Evolutionary conservation across 2,888 invertebrate species (phyloP).

Genomic region (Cataglyphis altisquamis): DNA sequence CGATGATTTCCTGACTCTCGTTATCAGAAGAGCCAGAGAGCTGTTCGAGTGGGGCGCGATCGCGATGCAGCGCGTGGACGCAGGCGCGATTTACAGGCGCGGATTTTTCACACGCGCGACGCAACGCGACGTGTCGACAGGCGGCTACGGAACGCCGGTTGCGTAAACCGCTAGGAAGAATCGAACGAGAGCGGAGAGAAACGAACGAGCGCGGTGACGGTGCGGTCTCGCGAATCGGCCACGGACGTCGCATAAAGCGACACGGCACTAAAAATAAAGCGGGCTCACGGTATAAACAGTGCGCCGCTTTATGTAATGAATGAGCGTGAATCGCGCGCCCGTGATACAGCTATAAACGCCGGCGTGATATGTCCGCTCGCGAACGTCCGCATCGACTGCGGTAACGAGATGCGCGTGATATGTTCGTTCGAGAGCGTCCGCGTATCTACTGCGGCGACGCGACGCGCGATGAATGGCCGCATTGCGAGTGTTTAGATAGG

Average conservation of each 20-base stretch:
- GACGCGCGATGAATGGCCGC: conserved; percentile 18
- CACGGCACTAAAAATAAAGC: conserved; percentile 70
- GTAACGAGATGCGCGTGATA: conserved; percentile 20
- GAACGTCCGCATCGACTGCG: conserved; percentile 2
- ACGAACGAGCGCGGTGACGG: conserved; percentile 16
- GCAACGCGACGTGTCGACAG: not conserved
- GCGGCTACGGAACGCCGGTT: conserved; percentile 30
- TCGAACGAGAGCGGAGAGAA: not conserved
- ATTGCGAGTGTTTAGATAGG: not conserved
- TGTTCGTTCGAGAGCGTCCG: not conserved
- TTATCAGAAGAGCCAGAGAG: conserved; percentile 29
- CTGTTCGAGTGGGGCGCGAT: conserved; percentile 21
- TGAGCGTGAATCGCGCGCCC: conserved; percentile 78
- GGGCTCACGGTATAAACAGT: conserved; percentile 76
- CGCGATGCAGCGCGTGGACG: not conserved
- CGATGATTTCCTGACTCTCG: conserved; percentile 28
- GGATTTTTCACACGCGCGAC: not conserved
- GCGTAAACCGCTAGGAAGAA: conserved; percentile 5
- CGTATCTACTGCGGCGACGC: conserved; percentile 18
- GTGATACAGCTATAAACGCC: conserved; percentile 46
- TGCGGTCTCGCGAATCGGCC: conserved; percentile 62
- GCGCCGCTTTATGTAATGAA: conserved; percentile 84
- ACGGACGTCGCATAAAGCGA: conserved; percentile 65
- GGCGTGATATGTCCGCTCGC: conserved; percentile 36
- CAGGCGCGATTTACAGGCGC: conserved; percentile 20